phyloP scores from a whole-genome alignment of 1,140 invertebrate genomes.

The Caenorhabditis remanei region DNA sequence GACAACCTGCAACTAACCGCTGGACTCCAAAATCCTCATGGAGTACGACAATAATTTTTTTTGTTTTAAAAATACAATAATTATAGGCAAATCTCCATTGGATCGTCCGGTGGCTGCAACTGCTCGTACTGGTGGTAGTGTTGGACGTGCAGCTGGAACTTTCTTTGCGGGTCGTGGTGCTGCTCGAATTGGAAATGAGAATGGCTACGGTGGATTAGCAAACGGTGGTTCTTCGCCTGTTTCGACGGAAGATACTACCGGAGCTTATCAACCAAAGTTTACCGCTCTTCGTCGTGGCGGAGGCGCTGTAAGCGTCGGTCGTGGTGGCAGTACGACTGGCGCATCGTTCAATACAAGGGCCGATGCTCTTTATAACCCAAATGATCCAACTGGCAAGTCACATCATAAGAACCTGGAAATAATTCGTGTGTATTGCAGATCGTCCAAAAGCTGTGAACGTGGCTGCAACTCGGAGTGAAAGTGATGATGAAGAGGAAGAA shows the following conservation, averaged over 20 bases:
- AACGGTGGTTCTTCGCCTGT: not conserved
- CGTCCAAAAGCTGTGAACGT: constrained; percentile 13
- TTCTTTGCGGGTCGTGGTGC: constrained; percentile 20
- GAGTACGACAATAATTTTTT: not conserved
- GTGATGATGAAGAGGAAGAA: constrained; percentile 38
- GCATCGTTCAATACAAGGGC: constrained; percentile 15
- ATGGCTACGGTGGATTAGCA: not conserved
- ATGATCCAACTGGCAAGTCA: constrained; percentile 17
- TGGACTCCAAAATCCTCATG: constrained; percentile 33
- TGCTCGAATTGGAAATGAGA: not conserved
- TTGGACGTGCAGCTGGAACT: not conserved
- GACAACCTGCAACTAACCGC: constrained; percentile 19
- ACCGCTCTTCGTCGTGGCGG: constrained; percentile 16
- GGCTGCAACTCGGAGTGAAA: constrained; percentile 24
- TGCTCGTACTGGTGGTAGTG: constrained; percentile 1
- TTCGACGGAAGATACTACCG: not conserved
- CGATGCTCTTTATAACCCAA: constrained; percentile 39
- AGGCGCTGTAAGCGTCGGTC: constrained; percentile 5
- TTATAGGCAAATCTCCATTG: not conserved
- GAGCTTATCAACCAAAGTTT: constrained; percentile 13
- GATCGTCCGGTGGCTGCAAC: not conserved
- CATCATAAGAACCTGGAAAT: too few relatives aligned
- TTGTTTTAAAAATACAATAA: too few relatives aligned
- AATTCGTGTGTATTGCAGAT: not conserved
- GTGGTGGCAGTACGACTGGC: constrained; percentile 30